phyloP scores from a whole-genome alignment of 2,888 invertebrate genomes.

The Rhagium mordax region DNA sequence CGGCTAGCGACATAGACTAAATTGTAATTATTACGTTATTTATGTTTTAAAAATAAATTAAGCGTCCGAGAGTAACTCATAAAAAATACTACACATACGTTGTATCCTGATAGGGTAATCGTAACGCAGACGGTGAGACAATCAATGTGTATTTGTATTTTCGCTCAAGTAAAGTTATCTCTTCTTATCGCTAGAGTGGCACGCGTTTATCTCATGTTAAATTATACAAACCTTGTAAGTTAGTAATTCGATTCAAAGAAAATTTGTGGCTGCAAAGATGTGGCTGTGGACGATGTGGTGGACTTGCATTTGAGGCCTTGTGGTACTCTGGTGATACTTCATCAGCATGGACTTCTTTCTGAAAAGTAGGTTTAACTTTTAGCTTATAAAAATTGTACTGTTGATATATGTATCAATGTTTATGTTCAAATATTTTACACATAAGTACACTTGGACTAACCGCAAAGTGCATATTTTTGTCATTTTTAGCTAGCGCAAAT shows the following conservation, averaged over 20 bases:
- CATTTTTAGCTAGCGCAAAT: too few species aligned
- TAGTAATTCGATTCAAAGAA: conserved; percentile 7
- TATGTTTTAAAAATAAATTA: not conserved
- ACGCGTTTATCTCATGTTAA: conserved; percentile 39
- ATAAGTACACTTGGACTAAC: too few species aligned
- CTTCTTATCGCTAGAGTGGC: conserved; percentile 37
- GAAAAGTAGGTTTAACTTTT: conserved; percentile 27
- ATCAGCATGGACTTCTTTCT: conserved; percentile 29
- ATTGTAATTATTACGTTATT: not conserved
- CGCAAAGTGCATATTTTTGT: too few species aligned
- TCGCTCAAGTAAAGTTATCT: conserved; percentile 34
- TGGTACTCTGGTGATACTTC: conserved; percentile 6
- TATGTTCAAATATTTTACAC: not conserved
- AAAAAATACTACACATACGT: not conserved
- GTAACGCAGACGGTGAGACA: not conserved
- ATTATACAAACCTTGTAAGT: conserved; percentile 7
- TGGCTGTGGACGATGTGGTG: conserved; percentile 2
- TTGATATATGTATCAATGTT: not conserved
- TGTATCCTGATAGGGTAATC: not conserved
- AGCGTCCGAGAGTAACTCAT: not conserved
- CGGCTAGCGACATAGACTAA: too few species aligned
- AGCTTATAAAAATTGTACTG: not conserved
- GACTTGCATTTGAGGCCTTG: not conserved
- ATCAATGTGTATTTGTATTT: conserved; percentile 7
- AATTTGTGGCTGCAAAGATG: conserved; percentile 19